Conservation (phyloP, 2,797 vertebrate species). For the Atherinosoma microstoma region DNA sequence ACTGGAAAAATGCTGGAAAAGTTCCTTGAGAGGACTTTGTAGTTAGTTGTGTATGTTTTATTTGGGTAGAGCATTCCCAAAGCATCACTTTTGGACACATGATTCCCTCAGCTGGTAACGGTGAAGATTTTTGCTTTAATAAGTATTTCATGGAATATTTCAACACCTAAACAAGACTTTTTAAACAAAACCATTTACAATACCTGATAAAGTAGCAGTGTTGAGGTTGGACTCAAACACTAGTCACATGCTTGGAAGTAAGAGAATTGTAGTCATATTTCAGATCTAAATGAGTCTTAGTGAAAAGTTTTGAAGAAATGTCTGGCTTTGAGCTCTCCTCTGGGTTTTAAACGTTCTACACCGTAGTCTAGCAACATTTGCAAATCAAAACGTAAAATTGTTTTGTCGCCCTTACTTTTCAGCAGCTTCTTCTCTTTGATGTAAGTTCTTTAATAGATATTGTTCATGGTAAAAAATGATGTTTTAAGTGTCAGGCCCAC, state of each 20-base stretch:
- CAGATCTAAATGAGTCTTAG: neutral
- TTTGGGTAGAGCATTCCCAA: too few species aligned
- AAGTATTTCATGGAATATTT: neutral
- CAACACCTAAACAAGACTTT: too few species aligned
- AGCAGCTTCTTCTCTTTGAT: slow-evolving; percentile 23
- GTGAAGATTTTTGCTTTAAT: too few species aligned
- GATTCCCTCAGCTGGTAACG: too few species aligned
- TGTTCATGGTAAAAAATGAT: slow-evolving; percentile 29
- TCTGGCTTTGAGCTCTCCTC: neutral
- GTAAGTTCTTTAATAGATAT: neutral
- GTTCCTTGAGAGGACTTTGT: too few species aligned
- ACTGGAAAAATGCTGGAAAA: too few species aligned
- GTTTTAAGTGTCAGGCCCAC: slow-evolving; percentile 24
- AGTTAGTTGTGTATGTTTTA: too few species aligned
- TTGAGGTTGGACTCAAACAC: neutral
- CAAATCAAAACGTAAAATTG: neutral
- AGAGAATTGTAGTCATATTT: neutral
- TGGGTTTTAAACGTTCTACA: neutral
- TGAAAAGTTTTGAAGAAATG: neutral
- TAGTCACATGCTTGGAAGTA: neutral
- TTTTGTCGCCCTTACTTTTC: neutral
- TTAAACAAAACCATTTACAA: neutral
- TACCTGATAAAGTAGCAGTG: neutral
- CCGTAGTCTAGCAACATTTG: neutral
- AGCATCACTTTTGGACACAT: too few species aligned